phyloP scores from a whole-genome alignment of 2,888 invertebrate species.

The Sycophila texana region DNA sequence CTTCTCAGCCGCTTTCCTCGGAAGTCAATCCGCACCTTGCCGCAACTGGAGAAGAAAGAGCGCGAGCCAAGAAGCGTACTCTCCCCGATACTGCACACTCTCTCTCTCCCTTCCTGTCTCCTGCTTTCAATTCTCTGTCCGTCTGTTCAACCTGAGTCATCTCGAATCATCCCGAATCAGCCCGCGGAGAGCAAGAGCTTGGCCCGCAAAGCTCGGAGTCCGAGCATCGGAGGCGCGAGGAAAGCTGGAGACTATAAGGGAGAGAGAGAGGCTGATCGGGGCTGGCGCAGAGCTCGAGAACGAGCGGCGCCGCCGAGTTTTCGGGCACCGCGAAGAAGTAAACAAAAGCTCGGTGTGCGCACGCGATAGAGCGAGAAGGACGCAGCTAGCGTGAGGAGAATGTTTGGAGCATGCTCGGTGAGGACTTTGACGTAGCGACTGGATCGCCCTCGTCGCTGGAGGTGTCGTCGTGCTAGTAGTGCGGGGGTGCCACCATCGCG shows the following conservation, averaged over 20 bases:
- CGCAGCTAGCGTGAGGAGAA: conserved; percentile 7
- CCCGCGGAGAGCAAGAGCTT: background rate
- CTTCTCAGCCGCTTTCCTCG: background rate
- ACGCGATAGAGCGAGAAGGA: background rate
- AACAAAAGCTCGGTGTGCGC: conserved; percentile 18
- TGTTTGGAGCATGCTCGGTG: conserved; percentile 32
- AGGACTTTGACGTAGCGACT: conserved; percentile 11
- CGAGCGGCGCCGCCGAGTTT: background rate
- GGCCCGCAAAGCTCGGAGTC: background rate
- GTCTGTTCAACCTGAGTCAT: background rate
- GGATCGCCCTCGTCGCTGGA: conserved; percentile 7
- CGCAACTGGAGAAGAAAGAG: too few relatives aligned
- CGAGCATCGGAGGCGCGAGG: background rate
- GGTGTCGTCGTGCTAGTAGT: conserved; percentile 36
- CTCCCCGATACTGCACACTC: background rate
- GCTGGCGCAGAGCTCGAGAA: background rate
- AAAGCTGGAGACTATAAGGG: conserved; percentile 27
- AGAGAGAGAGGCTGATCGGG: conserved; percentile 11
- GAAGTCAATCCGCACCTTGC: too few relatives aligned
- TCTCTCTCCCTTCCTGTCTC: conserved; percentile 15
- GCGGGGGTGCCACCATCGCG: conserved; percentile 4
- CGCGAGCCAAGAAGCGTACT: background rate
- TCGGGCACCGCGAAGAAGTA: conserved; percentile 29
- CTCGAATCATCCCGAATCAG: background rate
- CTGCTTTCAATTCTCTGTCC: background rate